A percentile compares a stretch with the other conserved stretches of the same genome.
Evolutionary conservation across 1,140 invertebrate species (phyloP).

Genomic region (Anthonomus grandis): DNA sequence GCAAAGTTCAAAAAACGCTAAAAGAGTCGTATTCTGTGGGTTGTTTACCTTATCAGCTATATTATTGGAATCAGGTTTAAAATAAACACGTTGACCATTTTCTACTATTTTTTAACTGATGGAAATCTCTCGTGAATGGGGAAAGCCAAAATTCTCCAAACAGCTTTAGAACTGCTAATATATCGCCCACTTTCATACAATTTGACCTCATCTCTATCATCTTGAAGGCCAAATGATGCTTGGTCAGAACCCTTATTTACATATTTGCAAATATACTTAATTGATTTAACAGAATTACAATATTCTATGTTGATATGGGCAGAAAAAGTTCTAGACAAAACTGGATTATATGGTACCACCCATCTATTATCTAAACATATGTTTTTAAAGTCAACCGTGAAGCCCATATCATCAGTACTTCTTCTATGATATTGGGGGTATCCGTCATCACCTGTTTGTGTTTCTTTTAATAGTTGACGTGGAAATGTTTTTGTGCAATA

Average conservation of each 20-base stretch:
- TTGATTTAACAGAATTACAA: neutral
- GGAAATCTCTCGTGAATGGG: constrained; percentile 49
- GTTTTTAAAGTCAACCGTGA: too few relatives aligned
- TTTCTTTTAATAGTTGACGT: constrained; percentile 40
- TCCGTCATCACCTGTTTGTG: constrained; percentile 37
- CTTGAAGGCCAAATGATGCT: neutral
- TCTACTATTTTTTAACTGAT: constrained; percentile 49
- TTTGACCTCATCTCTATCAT: constrained; percentile 19
- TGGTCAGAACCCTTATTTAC: neutral
- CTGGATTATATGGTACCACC: constrained; percentile 46
- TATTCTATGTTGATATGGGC: constrained; percentile 28
- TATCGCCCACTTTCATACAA: constrained; percentile 11
- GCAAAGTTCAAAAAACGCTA: constrained; percentile 47
- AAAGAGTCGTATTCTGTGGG: constrained; percentile 47
- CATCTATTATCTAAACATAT: constrained; percentile 44
- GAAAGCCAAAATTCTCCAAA: constrained; percentile 46
- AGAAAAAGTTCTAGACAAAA: constrained; percentile 40
- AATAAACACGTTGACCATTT: constrained; percentile 49
- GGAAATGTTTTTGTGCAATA: constrained; percentile 51
- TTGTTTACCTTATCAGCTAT: constrained; percentile 28
- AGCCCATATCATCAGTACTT: constrained; percentile 48
- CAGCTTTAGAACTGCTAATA: constrained; percentile 45
- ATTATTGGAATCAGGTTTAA: constrained; percentile 40
- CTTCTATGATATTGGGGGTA: constrained; percentile 49
- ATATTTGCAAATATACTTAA: neutral